These are phyloP conservation scores for Athene cunicularia DNA, from an alignment of 2,113 vertebrate species.

Conservation along the genomic window DNA sequence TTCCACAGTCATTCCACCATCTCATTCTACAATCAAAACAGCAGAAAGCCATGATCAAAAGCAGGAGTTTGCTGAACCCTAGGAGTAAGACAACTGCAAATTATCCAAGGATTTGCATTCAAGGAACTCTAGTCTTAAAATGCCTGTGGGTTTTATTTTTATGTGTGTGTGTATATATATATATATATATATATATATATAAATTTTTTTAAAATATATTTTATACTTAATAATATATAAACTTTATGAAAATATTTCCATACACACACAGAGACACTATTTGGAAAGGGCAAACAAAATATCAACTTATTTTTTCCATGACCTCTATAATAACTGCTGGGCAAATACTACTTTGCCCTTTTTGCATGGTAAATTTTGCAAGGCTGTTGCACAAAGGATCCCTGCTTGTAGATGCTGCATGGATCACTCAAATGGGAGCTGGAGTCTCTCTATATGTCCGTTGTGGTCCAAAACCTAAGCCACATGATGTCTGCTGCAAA, in stretches of 20 bases:
- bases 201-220: neutral
- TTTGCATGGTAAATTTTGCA: neutral
- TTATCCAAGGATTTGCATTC: neutral
- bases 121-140: constrained; percentile 18
- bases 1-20: neutral
- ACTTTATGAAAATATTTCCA: neutral
- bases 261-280: neutral
- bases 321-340: neutral
- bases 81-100: neutral
- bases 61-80: neutral
- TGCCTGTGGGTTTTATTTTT: constrained; percentile 20
- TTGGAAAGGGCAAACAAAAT: neutral
- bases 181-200: neutral
- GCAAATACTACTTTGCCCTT: neutral
- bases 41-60: neutral
- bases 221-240: neutral
- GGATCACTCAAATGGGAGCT: neutral
- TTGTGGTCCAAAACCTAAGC: neutral
- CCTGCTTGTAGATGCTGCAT: neutral
- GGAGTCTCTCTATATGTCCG: rapidly evolving
- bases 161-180: neutral
- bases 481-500: neutral
- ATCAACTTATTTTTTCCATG: neutral
- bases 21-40: neutral
- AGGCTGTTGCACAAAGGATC: neutral